phyloP scores from a whole-genome alignment of 1,140 invertebrate genomes.

The Nebria ingens region DNA sequence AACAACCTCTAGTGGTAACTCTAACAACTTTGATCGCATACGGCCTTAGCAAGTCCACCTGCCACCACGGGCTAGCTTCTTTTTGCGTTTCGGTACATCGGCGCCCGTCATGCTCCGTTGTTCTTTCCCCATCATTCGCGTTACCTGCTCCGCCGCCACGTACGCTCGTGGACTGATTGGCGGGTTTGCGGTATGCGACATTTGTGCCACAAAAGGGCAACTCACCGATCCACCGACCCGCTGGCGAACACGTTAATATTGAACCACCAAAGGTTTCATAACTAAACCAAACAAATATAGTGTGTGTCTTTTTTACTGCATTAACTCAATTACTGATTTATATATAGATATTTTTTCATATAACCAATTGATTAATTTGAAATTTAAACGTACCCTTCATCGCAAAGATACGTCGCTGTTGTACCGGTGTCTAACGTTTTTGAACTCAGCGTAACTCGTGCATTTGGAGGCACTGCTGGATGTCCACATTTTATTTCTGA shows the following conservation, averaged over 20 bases:
- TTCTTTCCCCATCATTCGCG: conserved; percentile 75
- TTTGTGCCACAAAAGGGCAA: conserved; percentile 80
- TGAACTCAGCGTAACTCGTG: conserved; percentile 48
- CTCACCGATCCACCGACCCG: conserved; percentile 66
- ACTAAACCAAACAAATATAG: too few relatives aligned
- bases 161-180: conserved; percentile 80
- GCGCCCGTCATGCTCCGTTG: conserved; percentile 74
- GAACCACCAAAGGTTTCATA: conserved; percentile 49
- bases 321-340: too few relatives aligned
- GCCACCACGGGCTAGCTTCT: conserved; percentile 86
- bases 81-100: conserved; percentile 80
- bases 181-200: conserved; percentile 74
- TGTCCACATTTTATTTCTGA: conserved; percentile 55
- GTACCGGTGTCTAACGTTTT: conserved; percentile 44
- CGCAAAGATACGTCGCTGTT: conserved; percentile 67
- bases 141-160: conserved; percentile 68
- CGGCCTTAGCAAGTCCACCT: conserved; percentile 71
- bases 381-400: conserved; percentile 55
- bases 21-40: conserved; percentile 75
- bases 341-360: too few relatives aligned
- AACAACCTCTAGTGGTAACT: conserved; percentile 77
- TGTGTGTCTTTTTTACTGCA: too few relatives aligned
- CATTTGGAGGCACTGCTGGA: conserved; percentile 73
- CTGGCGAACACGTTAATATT: conserved; percentile 51
- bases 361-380: conserved; percentile 29